Evolutionary conservation across 2,113 vertebrate species (phyloP).

Genomic region (Oreochromis spilurus): DNA sequence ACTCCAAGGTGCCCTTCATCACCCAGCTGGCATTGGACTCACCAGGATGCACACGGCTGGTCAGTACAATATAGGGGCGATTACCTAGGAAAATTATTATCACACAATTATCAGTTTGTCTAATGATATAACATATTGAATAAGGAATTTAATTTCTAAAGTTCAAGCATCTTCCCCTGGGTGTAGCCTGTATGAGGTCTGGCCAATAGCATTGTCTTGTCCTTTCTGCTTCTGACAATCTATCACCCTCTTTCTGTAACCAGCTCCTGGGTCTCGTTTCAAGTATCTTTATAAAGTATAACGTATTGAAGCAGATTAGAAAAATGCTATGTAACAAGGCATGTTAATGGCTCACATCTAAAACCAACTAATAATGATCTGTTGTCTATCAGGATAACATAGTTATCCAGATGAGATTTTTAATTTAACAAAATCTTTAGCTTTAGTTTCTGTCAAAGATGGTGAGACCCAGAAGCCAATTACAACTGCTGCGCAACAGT

Average conservation of each 20-base stretch:
- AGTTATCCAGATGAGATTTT: background rate
- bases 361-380: background rate
- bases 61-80: constrained; percentile 82
- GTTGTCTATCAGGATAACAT: background rate
- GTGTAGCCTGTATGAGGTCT: background rate
- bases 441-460: background rate
- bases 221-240: background rate
- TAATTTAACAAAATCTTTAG: background rate
- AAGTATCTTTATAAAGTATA: background rate
- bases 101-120: background rate
- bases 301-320: background rate
- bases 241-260: background rate
- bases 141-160: background rate
- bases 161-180: background rate
- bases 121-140: background rate
- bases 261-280: background rate
- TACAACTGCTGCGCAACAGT: background rate
- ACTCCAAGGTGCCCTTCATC: constrained; percentile 92
- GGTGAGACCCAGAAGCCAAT: background rate
- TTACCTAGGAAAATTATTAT: constrained; percentile 62
- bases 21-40: constrained; percentile 95
- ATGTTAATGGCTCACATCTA: background rate
- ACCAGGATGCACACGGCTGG: constrained; percentile 86
- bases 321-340: background rate
- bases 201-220: background rate